A percentile compares a stretch with the other conserved stretches of the same genome.
Evolutionary conservation across 2,888 invertebrate species (phyloP).

Genomic region (Busseola fusca): DNA sequence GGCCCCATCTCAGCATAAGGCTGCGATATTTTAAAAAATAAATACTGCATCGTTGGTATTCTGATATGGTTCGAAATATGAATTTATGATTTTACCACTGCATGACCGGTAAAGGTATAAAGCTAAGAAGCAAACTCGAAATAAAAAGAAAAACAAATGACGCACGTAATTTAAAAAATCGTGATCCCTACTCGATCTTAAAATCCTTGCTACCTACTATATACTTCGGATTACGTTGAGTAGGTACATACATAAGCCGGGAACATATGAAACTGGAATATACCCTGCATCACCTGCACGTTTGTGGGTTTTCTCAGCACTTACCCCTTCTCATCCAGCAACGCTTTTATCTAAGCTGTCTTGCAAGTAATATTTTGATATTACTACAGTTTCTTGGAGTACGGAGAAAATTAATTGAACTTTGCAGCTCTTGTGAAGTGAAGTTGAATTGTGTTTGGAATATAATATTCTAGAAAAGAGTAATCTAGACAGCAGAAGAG

Average conservation of each 20-base stretch:
- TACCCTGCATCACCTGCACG: constrained; percentile 42
- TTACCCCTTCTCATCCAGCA: constrained; percentile 26
- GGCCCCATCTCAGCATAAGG: no score
- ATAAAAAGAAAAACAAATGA: background rate
- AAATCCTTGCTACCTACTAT: constrained; percentile 27
- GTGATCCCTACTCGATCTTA: background rate
- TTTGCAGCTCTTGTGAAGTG: constrained; percentile 23
- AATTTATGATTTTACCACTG: background rate
- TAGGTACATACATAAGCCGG: constrained; percentile 13
- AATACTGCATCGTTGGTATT: no score
- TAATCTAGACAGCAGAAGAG: background rate
- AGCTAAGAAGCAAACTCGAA: background rate
- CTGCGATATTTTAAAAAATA: no score
- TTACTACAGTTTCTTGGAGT: constrained; percentile 33
- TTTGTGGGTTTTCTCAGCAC: constrained; percentile 23
- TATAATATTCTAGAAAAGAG: constrained; percentile 7
- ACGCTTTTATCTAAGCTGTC: constrained; percentile 44
- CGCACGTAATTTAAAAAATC: background rate
- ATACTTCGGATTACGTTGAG: constrained; percentile 32
- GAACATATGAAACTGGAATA: constrained; percentile 46
- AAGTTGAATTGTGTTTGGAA: constrained; percentile 26
- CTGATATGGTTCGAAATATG: no score
- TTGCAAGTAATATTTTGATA: constrained; percentile 37
- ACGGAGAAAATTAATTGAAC: constrained; percentile 43
- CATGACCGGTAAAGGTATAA: no score